Evolutionary conservation across 1,140 invertebrate genomes (phyloP), one percentile per base, ranked within the genome.

Genomic region (Hestina assimilis): DNA sequence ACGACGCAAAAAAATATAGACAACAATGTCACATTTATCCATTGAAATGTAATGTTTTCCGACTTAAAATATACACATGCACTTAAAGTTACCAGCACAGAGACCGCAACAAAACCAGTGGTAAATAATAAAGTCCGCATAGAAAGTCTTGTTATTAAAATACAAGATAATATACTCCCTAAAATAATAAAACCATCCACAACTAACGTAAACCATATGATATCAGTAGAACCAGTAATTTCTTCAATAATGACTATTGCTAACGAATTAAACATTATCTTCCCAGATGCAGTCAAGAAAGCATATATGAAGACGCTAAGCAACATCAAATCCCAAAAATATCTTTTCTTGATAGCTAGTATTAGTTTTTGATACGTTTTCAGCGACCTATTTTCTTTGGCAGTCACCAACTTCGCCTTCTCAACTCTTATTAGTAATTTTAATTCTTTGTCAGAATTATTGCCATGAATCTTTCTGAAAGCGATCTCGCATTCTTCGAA

Each of bases 61-160:
- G 51, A 53, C 2, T 48, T 40, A 24, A 53, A 69, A 15, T 69
- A 66, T n/a, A 60, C 28, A 28, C 21, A 62, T 0, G 8, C 29
- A 51, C 63, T 63, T 4, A 69, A 41, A 4, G 23, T 5, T 8
- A 69, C 2, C 8, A 69, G 26, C 3, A 59, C 14, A 17, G 40
- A 11, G 24, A 59, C 63, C 2, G 63, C 59, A 4, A 23, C 19
- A 4, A 52, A 21, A 8, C 66, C 63, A 0, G 54, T 53, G 0
- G 51, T 57, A 33, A 69, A 63, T 21, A 69, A 23, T 2, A 66
- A 20, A 11, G 48, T 54, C 5, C 59, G 33, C 53, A 66, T 63
- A 4, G 52, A 63, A 8, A 63, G 29, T 8, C 29, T 48, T 1
- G 20, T 56, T 0, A 57, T 20, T 2, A 55, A 42, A 15, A 51